Evolutionary conservation across 2,888 invertebrate species (phyloP).

Genomic region (Arge pagana): DNA sequence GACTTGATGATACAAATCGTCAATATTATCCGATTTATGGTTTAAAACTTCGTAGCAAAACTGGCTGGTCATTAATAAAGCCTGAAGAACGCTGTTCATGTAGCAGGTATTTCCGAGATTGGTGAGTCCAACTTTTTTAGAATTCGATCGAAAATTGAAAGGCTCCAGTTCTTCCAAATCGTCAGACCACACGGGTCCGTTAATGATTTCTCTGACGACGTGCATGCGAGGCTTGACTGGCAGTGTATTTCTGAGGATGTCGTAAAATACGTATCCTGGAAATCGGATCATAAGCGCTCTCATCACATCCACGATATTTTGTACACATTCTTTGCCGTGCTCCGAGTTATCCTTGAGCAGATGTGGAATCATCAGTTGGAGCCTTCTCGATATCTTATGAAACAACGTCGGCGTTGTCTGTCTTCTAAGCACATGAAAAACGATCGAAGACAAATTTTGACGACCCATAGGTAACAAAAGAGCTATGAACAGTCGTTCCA

Average conservation of each 20-base stretch:
- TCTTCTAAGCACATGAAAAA: slow-evolving; percentile 68
- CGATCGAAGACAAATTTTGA: slow-evolving; percentile 65
- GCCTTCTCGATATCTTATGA: slow-evolving; percentile 63
- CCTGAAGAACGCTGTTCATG: slow-evolving; percentile 87
- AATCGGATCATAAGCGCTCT: slow-evolving; percentile 62
- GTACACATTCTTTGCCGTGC: slow-evolving; percentile 57
- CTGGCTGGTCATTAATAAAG: slow-evolving; percentile 79
- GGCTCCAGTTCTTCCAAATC: slow-evolving; percentile 38
- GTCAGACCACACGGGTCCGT: slow-evolving; percentile 55
- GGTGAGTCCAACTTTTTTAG: slow-evolving; percentile 72
- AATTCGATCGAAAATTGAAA: slow-evolving; percentile 31
- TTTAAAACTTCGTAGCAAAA: slow-evolving; percentile 71
- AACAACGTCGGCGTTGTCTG: slow-evolving; percentile 67
- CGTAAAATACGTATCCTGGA: slow-evolving; percentile 52
- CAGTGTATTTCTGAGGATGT: slow-evolving; percentile 48
- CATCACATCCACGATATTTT: slow-evolving; percentile 67
- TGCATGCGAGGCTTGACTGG: slow-evolving; percentile 46
- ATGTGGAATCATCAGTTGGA: slow-evolving; percentile 60
- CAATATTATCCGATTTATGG: slow-evolving; percentile 36
- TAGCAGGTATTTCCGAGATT: slow-evolving; percentile 90
- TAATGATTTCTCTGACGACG: slow-evolving; percentile 47
- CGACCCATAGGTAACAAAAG: slow-evolving; percentile 64
- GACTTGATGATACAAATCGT: slow-evolving; percentile 34
- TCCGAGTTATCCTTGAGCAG: slow-evolving; percentile 66
- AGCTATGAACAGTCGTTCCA: slow-evolving; percentile 65